These are phyloP conservation scores for Masnerella sp. DNA, from an alignment of 2,888 invertebrate species.

Conservation along the genomic window DNA sequence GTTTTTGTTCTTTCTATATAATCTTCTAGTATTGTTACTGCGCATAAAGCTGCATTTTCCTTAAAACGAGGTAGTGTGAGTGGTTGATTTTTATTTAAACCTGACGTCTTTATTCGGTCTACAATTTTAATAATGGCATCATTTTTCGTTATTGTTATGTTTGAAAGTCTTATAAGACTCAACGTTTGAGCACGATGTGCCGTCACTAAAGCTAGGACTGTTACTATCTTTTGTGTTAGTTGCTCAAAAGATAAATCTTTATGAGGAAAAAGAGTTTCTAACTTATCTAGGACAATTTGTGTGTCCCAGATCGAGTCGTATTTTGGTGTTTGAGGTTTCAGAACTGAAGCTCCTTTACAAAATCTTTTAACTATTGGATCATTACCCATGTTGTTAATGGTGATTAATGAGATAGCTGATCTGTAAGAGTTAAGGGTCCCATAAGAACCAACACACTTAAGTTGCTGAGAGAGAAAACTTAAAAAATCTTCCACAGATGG, in stretches of 20 bases:
- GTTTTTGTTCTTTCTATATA: background rate
- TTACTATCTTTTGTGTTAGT: background rate
- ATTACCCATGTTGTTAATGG: background rate
- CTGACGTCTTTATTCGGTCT: conserved; percentile 10
- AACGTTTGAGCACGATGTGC: conserved; percentile 11
- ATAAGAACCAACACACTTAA: background rate
- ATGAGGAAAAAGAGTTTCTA: background rate
- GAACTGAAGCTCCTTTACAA: conserved; percentile 5
- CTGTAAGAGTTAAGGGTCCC: background rate
- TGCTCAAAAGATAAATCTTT: background rate
- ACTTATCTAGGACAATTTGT: background rate
- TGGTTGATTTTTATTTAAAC: conserved; percentile 1
- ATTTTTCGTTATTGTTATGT: background rate
- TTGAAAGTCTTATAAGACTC: background rate
- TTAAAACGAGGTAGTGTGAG: background rate
- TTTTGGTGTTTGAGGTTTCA: conserved; percentile 14
- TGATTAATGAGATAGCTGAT: background rate
- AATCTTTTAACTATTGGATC: conserved; percentile 5
- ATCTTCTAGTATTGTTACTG: background rate
- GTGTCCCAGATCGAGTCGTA: conserved; percentile 16
- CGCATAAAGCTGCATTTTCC: background rate
- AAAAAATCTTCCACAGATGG: background rate
- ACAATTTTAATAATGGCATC: background rate
- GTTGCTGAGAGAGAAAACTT: background rate
- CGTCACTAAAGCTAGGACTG: background rate